These are phyloP conservation scores for Burhinus oedicnemus DNA, from an alignment of 2,113 vertebrate genomes.

Conservation along the genomic window DNA sequence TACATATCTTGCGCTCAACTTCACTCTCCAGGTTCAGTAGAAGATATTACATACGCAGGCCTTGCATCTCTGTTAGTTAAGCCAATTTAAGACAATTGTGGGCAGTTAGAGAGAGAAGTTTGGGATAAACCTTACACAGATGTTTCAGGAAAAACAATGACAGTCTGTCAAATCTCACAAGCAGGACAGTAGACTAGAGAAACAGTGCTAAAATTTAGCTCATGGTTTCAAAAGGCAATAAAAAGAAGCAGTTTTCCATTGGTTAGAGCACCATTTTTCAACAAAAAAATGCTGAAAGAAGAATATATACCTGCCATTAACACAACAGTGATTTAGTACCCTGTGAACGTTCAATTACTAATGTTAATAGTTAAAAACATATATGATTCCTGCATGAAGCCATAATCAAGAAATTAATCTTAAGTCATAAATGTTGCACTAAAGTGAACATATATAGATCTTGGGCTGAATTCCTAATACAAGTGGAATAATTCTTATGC, in stretches of 20 bases:
- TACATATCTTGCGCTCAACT: neutral
- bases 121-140: neutral
- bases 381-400: neutral
- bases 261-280: neutral
- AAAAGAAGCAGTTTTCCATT: neutral
- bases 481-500: neutral
- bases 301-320: neutral
- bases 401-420: neutral
- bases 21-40: neutral
- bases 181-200: neutral
- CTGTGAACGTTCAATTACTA: neutral
- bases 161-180: neutral
- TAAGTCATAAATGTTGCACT: neutral
- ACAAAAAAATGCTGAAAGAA: neutral
- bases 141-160: neutral
- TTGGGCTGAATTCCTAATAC: neutral
- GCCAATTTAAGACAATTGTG: neutral
- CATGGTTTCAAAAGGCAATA: neutral
- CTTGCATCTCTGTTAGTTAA: neutral
- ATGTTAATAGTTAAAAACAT: neutral
- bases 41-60: neutral
- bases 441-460: neutral
- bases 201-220: neutral
- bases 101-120: neutral
- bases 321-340: neutral